Conservation (phyloP, 2,797 vertebrate genomes). For the Takifugu rubripes region DNA sequence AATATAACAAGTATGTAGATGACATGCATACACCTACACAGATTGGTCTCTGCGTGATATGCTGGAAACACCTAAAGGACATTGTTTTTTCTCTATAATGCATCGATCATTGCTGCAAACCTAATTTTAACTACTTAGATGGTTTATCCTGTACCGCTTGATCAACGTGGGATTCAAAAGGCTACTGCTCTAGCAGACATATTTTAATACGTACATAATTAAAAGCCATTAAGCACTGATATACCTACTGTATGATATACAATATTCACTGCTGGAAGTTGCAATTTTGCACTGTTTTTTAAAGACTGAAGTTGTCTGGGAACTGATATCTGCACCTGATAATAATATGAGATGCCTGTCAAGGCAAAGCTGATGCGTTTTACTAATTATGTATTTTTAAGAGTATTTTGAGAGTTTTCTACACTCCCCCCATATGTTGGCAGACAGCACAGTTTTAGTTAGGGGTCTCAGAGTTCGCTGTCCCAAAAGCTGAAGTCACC, state of each 20-base stretch:
- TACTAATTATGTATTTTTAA: slow-evolving; percentile 34
- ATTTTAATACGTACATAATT: slow-evolving; percentile 24
- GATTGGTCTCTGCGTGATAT: slow-evolving; percentile 28
- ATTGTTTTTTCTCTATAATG: slow-evolving; percentile 20
- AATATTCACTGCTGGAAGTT: slow-evolving; percentile 34
- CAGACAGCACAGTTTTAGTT: slow-evolving; percentile 16
- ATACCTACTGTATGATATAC: slow-evolving; percentile 24
- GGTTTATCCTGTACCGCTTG: slow-evolving; percentile 16
- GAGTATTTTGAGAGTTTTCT: slow-evolving; percentile 51
- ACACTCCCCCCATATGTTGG: slow-evolving; percentile 30
- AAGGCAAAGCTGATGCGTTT: slow-evolving; percentile 48
- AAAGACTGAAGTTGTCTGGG: slow-evolving; percentile 25
- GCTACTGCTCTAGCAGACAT: no score
- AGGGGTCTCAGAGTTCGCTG: not conserved
- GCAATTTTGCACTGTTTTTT: slow-evolving; percentile 58
- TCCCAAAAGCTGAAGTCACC: not conserved
- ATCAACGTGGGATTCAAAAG: no score
- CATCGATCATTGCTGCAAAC: slow-evolving; percentile 15
- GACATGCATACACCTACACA: slow-evolving; percentile 31
- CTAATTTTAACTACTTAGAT: slow-evolving; percentile 9
- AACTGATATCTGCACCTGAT: slow-evolving; percentile 19
- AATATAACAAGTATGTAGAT: slow-evolving; percentile 45
- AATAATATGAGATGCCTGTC: slow-evolving; percentile 44
- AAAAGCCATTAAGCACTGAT: slow-evolving; percentile 61
- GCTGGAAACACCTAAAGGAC: slow-evolving; percentile 26